A percentile compares a stretch with the other conserved stretches of the same genome.
phyloP scores from a whole-genome alignment of 1,140 invertebrate species.

The Caenorhabditis latens region DNA sequence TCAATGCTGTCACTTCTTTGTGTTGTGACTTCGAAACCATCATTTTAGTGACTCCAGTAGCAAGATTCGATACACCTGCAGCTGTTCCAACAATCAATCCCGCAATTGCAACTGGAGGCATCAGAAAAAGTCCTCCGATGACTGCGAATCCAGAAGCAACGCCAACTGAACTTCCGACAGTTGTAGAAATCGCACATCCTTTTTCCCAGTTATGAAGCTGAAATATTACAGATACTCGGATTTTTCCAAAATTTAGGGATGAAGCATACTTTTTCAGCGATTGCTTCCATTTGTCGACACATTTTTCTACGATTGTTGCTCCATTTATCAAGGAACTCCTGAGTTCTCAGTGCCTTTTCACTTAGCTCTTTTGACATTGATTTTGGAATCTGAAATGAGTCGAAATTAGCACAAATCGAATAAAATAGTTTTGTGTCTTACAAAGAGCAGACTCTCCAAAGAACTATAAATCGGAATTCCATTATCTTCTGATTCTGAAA shows the following conservation, averaged over 20 bases:
- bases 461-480: conserved; percentile 26
- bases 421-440: background rate
- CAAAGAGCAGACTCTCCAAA: conserved; percentile 13
- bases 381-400: conserved; percentile 12
- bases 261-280: conserved; percentile 23
- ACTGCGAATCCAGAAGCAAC: conserved; percentile 76
- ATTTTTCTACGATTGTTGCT: conserved; percentile 17
- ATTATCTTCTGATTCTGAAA: background rate
- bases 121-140: conserved; percentile 69
- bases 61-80: conserved; percentile 89
- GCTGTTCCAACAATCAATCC: conserved; percentile 71
- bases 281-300: background rate
- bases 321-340: conserved; percentile 29
- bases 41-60: conserved; percentile 92
- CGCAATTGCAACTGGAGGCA: conserved; percentile 58
- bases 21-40: conserved; percentile 82
- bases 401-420: background rate
- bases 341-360: background rate
- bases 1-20: background rate
- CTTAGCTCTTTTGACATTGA: conserved; percentile 19
- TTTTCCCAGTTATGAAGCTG: conserved; percentile 51
- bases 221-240: background rate
- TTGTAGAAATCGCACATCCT: conserved; percentile 58
- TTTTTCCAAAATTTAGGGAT: background rate
- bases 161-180: conserved; percentile 77